Evolutionary conservation across 1,140 invertebrate genomes (phyloP), one percentile per base, ranked within the genome.

Genomic region (Forficula auricularia): DNA sequence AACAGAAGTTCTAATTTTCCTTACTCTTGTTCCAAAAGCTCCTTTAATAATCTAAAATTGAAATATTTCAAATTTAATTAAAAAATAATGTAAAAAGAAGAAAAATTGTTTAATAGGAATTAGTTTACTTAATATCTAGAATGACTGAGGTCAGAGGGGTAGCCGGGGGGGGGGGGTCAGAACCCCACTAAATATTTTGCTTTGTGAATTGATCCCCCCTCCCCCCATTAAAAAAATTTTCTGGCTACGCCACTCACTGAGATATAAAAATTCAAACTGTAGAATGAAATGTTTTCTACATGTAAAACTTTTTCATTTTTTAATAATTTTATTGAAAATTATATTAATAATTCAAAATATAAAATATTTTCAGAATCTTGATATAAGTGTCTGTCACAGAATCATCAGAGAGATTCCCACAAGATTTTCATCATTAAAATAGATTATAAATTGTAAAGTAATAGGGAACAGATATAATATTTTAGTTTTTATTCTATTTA

Each of bases 1-100:
- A 30, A 96, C 90, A 1, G 82, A 82, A 16, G 88, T 96, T 52
- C 94, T 78, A 50, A 98, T 80, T 65, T 97, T 95, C 45, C 85
- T 72, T 1, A 75, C 72, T 19, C 86, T 67, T 22, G 86, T 90
- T 48, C 83, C 82, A 74, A 87, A 78, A 48, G 79, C 72, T 48
- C 91, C 90, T 63, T 91, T 94, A 35, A 89, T 66, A 36, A 94
- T 78, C 85, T 88, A 52, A 19, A 64, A 59, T 60, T 48, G 43
- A 48, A 52, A 7, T 12, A 34, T 30, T 13, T 34, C 38, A 32
- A 19, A 15, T 20, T 2, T 33, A 19, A 12, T 45, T 45, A 49
- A 43, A 42, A 42, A 49, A 50, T 36, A 42, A 36, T 14, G 14
- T 43, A n/a, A n/a, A n/a, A n/a, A n/a, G 40, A 19, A 9, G 14